Percentiles rank a stretch among this genome's conserved stretches.
phyloP scores from a whole-genome alignment of 2,113 vertebrate species.

The Marmota flaviventris region DNA sequence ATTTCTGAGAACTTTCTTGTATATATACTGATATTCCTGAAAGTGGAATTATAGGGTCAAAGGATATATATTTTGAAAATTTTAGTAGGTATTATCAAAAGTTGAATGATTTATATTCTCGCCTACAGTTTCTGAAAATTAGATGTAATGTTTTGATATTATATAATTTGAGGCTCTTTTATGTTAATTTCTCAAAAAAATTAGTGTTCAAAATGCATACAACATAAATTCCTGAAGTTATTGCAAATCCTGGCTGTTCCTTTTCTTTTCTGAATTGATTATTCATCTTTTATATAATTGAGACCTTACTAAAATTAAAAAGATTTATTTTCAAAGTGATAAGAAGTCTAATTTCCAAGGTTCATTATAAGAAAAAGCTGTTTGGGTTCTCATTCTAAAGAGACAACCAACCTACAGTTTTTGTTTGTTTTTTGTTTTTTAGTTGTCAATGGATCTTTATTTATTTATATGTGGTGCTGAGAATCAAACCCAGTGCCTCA shows the following conservation, averaged over 20 bases:
- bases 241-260: background rate
- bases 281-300: background rate
- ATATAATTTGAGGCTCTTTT: background rate
- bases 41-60: slow-evolving; percentile 32
- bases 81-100: background rate
- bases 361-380: background rate
- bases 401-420: background rate
- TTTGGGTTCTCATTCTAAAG: background rate
- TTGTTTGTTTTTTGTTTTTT: too few species aligned
- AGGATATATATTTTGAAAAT: background rate
- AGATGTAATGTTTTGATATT: background rate
- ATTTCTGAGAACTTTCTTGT: slow-evolving; percentile 29
- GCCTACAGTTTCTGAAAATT: background rate
- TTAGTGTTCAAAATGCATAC: background rate
- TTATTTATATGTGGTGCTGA: too few species aligned
- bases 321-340: background rate
- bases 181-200: background rate
- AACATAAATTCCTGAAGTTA: background rate
- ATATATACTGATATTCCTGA: background rate
- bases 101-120: background rate
- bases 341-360: background rate
- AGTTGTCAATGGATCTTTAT: too few species aligned
- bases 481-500: too few species aligned
- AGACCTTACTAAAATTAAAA: background rate
- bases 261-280: background rate